phyloP scores from a whole-genome alignment of 2,113 vertebrate species.

The Chionis minor region DNA sequence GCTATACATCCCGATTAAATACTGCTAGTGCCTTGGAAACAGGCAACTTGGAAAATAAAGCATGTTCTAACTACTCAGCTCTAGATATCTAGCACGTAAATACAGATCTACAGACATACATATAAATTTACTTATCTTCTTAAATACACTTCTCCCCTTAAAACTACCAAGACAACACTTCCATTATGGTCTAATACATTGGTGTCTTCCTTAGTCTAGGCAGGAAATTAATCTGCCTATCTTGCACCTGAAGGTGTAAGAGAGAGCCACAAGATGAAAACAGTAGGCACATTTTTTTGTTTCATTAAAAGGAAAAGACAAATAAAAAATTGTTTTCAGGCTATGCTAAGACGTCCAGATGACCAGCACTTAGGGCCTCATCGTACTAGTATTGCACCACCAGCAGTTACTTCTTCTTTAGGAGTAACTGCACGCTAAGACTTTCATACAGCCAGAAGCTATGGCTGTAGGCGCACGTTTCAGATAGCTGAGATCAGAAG shows the following conservation, averaged over 20 bases:
- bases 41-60: neutral
- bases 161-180: neutral
- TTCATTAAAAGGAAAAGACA: neutral
- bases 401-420: neutral
- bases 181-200: neutral
- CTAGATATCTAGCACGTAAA: neutral
- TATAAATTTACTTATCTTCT: neutral
- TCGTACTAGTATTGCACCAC: neutral
- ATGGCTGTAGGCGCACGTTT: neutral
- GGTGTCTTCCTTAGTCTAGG: neutral
- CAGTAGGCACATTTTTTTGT: neutral
- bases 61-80: neutral
- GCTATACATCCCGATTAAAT: neutral
- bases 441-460: neutral
- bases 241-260: neutral
- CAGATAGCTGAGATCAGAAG: neutral
- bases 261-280: neutral
- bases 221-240: neutral
- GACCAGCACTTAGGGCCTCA: neutral
- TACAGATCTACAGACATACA: rapidly evolving
- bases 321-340: neutral
- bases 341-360: neutral
- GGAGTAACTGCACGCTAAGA: neutral
- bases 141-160: neutral
- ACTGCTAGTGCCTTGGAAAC: neutral